A percentile compares a stretch with the other conserved stretches of the same genome.
phyloP scores from a whole-genome alignment of 2,113 vertebrate species.

The Phyllostomus hastatus region DNA sequence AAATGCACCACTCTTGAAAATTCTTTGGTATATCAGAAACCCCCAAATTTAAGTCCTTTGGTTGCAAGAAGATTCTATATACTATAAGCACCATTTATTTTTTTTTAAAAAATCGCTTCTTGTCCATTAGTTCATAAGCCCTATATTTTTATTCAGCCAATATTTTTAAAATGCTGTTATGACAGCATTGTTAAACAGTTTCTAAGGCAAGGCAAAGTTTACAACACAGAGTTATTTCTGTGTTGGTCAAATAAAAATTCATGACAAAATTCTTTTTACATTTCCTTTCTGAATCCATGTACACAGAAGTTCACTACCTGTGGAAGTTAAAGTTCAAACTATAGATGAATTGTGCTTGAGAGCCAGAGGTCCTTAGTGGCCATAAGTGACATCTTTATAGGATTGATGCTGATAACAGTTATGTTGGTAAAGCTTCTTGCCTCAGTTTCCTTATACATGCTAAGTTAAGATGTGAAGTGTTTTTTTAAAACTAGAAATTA shows the following conservation, averaged over 20 bases:
- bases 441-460: background rate
- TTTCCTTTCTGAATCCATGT: background rate
- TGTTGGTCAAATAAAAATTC: background rate
- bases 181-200: background rate
- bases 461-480: background rate
- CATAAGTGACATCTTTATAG: background rate
- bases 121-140: background rate
- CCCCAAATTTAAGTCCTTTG: background rate
- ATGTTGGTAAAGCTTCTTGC: background rate
- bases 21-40: slow-evolving; percentile 26
- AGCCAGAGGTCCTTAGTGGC: background rate
- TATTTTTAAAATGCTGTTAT: background rate
- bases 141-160: background rate
- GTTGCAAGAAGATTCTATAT: background rate
- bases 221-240: background rate
- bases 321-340: background rate
- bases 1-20: slow-evolving; percentile 57
- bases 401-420: background rate
- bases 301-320: background rate
- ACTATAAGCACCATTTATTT: background rate
- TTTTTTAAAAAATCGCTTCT: background rate
- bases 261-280: background rate
- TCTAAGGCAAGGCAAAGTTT: background rate
- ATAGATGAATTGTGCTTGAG: background rate
- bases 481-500: background rate